These are phyloP conservation scores for Sinopyrophorus schimmeli DNA, from an alignment of 2,888 invertebrate species.

Conservation along the genomic window DNA sequence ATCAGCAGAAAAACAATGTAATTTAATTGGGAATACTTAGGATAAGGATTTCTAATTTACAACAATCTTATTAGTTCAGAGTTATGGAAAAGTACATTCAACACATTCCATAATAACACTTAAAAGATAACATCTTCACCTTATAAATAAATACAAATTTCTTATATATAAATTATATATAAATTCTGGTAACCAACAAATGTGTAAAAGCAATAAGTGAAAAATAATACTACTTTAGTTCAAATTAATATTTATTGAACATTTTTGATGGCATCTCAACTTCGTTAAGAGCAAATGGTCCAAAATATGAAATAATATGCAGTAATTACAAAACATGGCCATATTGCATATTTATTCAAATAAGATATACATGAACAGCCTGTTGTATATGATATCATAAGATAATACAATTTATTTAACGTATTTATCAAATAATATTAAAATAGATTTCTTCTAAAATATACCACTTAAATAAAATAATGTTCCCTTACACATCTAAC, in stretches of 20 bases:
- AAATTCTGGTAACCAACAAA: too few species aligned
- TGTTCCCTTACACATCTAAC: constrained; percentile 25
- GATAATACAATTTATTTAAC: constrained; percentile 40
- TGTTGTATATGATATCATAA: constrained; percentile 43
- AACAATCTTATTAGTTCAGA: too few species aligned
- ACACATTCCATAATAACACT: too few species aligned
- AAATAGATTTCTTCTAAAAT: constrained; percentile 38
- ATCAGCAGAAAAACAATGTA: too few species aligned
- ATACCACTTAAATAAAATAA: constrained; percentile 35
- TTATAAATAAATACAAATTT: too few species aligned
- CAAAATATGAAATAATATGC: constrained; percentile 36
- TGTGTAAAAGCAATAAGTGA: too few species aligned
- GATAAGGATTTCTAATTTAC: too few species aligned
- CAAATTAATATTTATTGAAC: constrained; percentile 39
- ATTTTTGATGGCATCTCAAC: constrained; percentile 42
- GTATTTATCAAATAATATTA: constrained; percentile 38
- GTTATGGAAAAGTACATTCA: too few species aligned
- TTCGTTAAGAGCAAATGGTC: constrained; percentile 34
- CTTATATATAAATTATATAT: too few species aligned
- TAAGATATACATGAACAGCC: constrained; percentile 48
- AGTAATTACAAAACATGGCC: constrained; percentile 43
- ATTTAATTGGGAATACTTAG: too few species aligned
- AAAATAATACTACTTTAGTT: too few species aligned
- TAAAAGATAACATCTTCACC: too few species aligned
- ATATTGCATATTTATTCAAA: constrained; percentile 50